These are phyloP conservation scores for Brachyptera putata DNA, from an alignment of 2,888 invertebrate genomes.

Conservation along the genomic window DNA sequence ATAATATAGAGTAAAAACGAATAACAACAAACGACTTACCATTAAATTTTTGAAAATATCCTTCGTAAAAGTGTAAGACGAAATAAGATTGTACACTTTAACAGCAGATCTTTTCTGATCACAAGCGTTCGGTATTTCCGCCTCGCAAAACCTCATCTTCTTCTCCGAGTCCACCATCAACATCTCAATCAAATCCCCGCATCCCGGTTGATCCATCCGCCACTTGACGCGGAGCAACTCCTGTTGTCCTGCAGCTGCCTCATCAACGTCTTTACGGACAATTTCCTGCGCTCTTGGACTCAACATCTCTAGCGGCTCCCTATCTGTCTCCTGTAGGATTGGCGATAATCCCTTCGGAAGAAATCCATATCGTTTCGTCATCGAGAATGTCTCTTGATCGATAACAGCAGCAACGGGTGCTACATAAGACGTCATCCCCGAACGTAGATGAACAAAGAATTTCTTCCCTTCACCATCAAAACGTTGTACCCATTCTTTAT, in stretches of 20 bases:
- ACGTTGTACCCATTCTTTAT: constrained; percentile 32
- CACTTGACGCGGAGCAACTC: constrained; percentile 43
- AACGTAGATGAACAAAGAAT: constrained; percentile 40
- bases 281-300: constrained; percentile 11
- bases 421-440: constrained; percentile 40
- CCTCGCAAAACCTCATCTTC: constrained; percentile 26
- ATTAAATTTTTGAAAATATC: constrained; percentile 48
- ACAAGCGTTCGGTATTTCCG: constrained; percentile 24
- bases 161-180: constrained; percentile 26
- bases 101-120: constrained; percentile 17
- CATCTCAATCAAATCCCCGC: constrained; percentile 21
- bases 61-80: constrained; percentile 44
- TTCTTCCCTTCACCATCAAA: constrained; percentile 38
- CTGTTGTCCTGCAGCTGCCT: neutral
- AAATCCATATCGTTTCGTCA: constrained; percentile 49
- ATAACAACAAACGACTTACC: no score
- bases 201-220: constrained; percentile 38
- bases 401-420: constrained; percentile 27
- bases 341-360: constrained; percentile 60
- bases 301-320: neutral
- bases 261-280: constrained; percentile 2
- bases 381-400: constrained; percentile 38
- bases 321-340: constrained; percentile 45
- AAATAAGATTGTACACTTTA: constrained; percentile 27
- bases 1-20: no score